Percentiles rank a stretch among this genome's conserved stretches.
Conservation (phyloP, 1,140 invertebrate species). For the Pseudomyrmex dendroicus region DNA sequence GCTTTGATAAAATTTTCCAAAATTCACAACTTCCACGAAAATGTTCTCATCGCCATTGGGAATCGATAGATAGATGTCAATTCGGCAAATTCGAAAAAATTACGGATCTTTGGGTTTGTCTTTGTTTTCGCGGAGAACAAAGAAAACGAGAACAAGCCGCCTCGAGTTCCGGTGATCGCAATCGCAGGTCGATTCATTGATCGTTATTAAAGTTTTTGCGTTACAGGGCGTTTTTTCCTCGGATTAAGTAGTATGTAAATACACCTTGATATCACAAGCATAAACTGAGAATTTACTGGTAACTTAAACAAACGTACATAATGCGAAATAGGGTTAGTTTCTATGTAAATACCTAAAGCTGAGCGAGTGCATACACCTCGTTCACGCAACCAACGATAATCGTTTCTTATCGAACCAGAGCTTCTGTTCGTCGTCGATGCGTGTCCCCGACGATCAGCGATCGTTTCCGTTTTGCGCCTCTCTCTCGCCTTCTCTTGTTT, state of each 20-base stretch:
- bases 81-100: constrained; percentile 4
- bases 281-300: constrained; percentile 83
- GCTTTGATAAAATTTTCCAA: constrained; percentile 34
- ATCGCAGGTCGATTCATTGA: constrained; percentile 79
- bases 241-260: constrained; percentile 85
- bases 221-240: constrained; percentile 85
- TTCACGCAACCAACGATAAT: constrained; percentile 84
- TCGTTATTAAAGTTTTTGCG: constrained; percentile 81
- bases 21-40: background rate
- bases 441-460: constrained; percentile 55
- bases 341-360: constrained; percentile 86
- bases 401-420: constrained; percentile 83
- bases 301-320: constrained; percentile 83
- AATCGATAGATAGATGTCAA: constrained; percentile 10
- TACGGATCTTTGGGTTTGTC: background rate
- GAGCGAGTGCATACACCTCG: constrained; percentile 84
- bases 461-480: constrained; percentile 34
- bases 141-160: background rate
- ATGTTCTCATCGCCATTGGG: background rate
- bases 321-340: constrained; percentile 85
- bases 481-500: background rate
- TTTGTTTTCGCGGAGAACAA: background rate
- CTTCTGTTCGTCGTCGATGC: constrained; percentile 82
- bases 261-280: constrained; percentile 84
- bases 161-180: constrained; percentile 71